These are phyloP conservation scores for Meloidogyne hapla DNA, from an alignment of 1,140 invertebrate genomes.

Conservation along the genomic window DNA sequence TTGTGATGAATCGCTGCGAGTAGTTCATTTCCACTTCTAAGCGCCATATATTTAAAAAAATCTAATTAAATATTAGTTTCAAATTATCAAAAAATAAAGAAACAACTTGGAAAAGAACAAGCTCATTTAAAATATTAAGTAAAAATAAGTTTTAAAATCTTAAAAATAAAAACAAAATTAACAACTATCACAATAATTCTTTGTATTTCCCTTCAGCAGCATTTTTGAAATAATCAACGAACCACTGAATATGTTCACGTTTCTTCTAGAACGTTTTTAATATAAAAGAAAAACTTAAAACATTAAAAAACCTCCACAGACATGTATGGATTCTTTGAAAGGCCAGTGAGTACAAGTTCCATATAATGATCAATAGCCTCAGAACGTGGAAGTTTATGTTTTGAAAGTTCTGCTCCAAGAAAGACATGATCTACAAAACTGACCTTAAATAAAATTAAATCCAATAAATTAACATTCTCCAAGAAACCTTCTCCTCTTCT, in stretches of 20 bases:
- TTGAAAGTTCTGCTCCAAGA: conserved; percentile 75
- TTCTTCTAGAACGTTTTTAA: conserved; percentile 72
- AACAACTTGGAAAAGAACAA: no score
- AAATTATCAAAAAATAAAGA: no score
- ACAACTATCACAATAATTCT: conserved; percentile 25
- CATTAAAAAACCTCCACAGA: conserved; percentile 68
- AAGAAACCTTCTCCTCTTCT: conserved; percentile 42
- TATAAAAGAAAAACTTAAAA: background rate
- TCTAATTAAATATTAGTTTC: no score
- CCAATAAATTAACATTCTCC: conserved; percentile 8
- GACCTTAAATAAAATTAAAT: conserved; percentile 67
- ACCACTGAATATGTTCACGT: conserved; percentile 86
- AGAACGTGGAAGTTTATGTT: conserved; percentile 69
- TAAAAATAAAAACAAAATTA: background rate
- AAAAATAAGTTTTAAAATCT: background rate
- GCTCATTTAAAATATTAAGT: no score
- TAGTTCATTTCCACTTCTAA: background rate
- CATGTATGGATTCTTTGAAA: conserved; percentile 89
- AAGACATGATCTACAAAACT: conserved; percentile 90
- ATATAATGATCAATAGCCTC: conserved; percentile 92
- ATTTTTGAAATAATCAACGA: conserved; percentile 80
- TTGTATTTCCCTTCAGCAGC: conserved; percentile 36
- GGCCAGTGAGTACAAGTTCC: conserved; percentile 84
- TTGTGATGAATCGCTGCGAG: background rate
- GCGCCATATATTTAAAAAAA: background rate